These are phyloP conservation scores for Lemur catta DNA, from an alignment of 2,797 vertebrate species.

Conservation along the genomic window DNA sequence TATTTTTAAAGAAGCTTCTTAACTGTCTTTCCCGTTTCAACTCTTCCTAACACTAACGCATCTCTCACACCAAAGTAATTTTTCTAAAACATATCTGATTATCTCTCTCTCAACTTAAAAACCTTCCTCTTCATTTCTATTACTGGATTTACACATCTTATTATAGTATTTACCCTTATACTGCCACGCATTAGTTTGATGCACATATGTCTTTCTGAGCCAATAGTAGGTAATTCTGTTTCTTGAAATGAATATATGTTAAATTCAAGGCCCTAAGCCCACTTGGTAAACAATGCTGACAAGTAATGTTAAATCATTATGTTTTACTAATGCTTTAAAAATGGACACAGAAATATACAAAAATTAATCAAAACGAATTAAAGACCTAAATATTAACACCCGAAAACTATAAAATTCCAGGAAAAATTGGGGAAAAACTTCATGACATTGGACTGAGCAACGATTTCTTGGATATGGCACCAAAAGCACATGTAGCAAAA, in stretches of 20 bases:
- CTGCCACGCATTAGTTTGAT: background rate
- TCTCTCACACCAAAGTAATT: slow-evolving; percentile 2
- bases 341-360: background rate
- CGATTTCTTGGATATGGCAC: background rate
- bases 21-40: background rate
- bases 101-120: slow-evolving; percentile 18
- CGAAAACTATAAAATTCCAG: background rate
- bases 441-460: background rate
- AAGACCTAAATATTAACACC: slow-evolving; percentile 8
- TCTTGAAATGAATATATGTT: slow-evolving; percentile 1
- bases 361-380: slow-evolving; percentile 17
- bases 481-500: background rate
- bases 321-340: background rate
- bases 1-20: background rate
- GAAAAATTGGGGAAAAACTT: background rate
- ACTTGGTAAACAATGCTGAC: slow-evolving; percentile 8
- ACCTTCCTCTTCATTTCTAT: background rate
- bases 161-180: background rate
- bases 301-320: slow-evolving; percentile 11
- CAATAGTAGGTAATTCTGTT: background rate
- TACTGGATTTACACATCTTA: background rate
- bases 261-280: background rate
- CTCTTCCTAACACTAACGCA: background rate
- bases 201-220: background rate
- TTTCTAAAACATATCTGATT: background rate